Conservation (phyloP, 2,888 invertebrate genomes). For the Drosophila algonquin region DNA sequence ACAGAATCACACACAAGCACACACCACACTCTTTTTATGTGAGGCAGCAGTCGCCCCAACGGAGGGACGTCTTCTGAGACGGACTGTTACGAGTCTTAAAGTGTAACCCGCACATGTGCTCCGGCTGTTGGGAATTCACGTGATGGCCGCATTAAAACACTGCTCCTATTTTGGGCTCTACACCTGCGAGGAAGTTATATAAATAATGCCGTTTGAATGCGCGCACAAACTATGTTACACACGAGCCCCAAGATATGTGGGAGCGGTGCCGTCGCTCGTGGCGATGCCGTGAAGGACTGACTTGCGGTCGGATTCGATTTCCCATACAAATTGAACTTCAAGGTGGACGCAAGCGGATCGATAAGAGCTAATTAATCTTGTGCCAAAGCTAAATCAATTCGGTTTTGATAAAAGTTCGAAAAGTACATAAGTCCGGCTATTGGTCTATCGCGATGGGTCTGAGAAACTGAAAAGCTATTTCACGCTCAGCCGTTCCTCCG, state of each 20-base stretch:
- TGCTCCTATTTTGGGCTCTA: slow-evolving; percentile 21
- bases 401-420: slow-evolving; percentile 28
- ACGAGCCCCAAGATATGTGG: not conserved
- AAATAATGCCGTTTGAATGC: slow-evolving; percentile 19
- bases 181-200: slow-evolving; percentile 27
- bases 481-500: slow-evolving; percentile 65
- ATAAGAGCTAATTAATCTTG: slow-evolving; percentile 31
- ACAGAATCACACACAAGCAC: not conserved
- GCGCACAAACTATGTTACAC: slow-evolving; percentile 31
- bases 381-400: slow-evolving; percentile 29
- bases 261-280: not conserved
- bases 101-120: slow-evolving; percentile 97
- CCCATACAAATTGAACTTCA: slow-evolving; percentile 7
- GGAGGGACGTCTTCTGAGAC: slow-evolving; percentile 97
- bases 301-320: not conserved
- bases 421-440: slow-evolving; percentile 27
- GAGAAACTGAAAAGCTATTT: slow-evolving; percentile 47
- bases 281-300: not conserved
- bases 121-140: slow-evolving; percentile 62
- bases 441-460: slow-evolving; percentile 39
- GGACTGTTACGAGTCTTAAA: slow-evolving; percentile 98
- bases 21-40: slow-evolving; percentile 8
- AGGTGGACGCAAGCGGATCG: slow-evolving; percentile 30
- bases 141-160: slow-evolving; percentile 67
- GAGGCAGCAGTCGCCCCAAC: slow-evolving; percentile 96